Base-by-base conservation (phyloP, 2,888 invertebrate genomes). In the Lasioglossum marginatum region DNA sequence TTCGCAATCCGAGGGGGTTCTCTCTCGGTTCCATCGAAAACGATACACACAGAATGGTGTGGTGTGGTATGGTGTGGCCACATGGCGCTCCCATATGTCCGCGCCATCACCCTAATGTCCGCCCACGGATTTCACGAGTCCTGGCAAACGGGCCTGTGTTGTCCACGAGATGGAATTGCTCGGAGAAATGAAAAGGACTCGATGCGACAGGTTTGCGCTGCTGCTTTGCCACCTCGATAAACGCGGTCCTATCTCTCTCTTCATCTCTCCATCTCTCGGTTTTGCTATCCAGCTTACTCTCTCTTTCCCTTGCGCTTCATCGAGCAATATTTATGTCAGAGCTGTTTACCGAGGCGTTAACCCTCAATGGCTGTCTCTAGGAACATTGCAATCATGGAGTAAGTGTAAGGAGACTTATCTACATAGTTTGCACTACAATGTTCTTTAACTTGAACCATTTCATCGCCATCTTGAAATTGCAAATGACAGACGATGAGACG, bases 31-130 rank as follows among this genome's bases (percentile, higher is more conserved):
- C 52, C 10, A 23, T 52, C 52, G 52, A 52, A 52, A 52, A 88
- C 90, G 89, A 87, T 87, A 88, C 66, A 66, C 88, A 75, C 52
- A 10, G 48, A 48, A 23, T 5, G 48, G 48, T 48, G 89, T 89
- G 92, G 90, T 52, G 52, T 93, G 92, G 93, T 48, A 88, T 88
- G 92, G 90, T 52, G 52, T 93, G 92, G 93, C 95, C 95, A 95
- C 95, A 95, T 95, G 95, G 93, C 93, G 93, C 93, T 93, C 94
- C 94, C 95, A 95, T 95, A 95, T 95, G 95, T 94, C 94, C 93
- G 92, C 87, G 76, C 79, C 63, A 73, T 79, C 86, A 19, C 86
- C 86, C 86, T 63, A 79, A 85, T 40, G 81, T 72, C 57, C 78
- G 66, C 57, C 74, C 60, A 79, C 45, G 66, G 70, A 77, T 60